Conservation (phyloP, 2,797 vertebrate genomes). For the Tiaroga cobitis region DNA sequence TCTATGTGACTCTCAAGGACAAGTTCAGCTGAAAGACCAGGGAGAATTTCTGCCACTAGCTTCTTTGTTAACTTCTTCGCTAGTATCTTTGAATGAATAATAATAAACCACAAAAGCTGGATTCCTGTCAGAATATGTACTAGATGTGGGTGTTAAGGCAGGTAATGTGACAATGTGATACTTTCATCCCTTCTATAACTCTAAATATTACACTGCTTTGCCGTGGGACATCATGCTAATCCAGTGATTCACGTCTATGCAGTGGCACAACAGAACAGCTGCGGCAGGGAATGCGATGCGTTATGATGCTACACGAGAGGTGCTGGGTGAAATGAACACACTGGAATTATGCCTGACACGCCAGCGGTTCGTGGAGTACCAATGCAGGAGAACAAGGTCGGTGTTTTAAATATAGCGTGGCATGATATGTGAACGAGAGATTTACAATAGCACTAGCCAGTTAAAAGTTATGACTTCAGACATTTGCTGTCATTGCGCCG, state of each 20-base stretch:
- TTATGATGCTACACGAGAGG: conserved; percentile 9
- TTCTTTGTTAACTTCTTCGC: not conserved
- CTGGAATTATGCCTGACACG: conserved; percentile 39
- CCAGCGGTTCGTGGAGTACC: not conserved
- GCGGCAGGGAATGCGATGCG: conserved; percentile 41
- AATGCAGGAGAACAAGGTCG: conserved; percentile 51
- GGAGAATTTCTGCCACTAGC: not conserved
- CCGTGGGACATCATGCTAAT: conserved; percentile 30
- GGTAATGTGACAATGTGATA: conserved; percentile 31
- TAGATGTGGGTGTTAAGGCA: conserved; percentile 2
- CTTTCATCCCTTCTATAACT: conserved; percentile 32
- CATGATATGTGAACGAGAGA: conserved; percentile 28
- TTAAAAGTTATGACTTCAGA: conserved; percentile 16
- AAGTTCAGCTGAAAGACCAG: conserved; percentile 68
- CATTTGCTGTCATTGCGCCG: conserved; percentile 29
- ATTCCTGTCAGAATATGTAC: not conserved
- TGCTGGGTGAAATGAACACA: conserved; percentile 13
- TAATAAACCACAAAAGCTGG: not conserved
- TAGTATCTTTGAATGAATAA: not conserved
- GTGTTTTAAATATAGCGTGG: conserved; percentile 54
- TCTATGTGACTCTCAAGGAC: conserved; percentile 67
- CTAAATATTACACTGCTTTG: conserved; percentile 30
- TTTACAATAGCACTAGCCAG: conserved; percentile 18
- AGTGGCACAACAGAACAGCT: conserved; percentile 50
- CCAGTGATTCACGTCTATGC: conserved; percentile 2